phyloP scores from a whole-genome alignment of 2,888 invertebrate genomes.

The Bursaphelenchus okinawaensis region DNA sequence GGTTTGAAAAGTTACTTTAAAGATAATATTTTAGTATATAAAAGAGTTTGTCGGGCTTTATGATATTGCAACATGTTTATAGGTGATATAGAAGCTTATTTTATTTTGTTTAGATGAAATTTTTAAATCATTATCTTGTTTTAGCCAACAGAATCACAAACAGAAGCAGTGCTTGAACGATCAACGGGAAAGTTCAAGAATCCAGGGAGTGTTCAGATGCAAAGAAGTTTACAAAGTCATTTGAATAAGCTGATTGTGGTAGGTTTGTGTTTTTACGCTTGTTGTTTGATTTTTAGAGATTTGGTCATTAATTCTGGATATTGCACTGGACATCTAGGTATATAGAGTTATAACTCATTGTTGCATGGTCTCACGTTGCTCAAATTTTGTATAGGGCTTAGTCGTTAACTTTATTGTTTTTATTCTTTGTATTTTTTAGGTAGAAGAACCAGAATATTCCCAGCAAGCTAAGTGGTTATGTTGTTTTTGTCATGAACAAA shows the following conservation, averaged over 20 bases:
- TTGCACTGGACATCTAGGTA: too few relatives aligned
- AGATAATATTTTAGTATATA: background rate
- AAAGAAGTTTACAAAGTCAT: background rate
- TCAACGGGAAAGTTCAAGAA: background rate
- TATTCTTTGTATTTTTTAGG: constrained; percentile 3
- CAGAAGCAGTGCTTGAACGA: background rate
- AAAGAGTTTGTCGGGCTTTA: too few relatives aligned
- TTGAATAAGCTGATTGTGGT: constrained; percentile 10
- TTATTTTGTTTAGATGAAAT: too few relatives aligned
- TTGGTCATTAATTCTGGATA: too few relatives aligned
- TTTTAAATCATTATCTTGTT: too few relatives aligned
- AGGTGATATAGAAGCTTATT: too few relatives aligned
- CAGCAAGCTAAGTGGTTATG: constrained; percentile 10
- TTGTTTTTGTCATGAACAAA: constrained; percentile 14
- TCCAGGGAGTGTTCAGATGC: background rate
- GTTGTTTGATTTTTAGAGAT: background rate
- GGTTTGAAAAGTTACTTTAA: background rate
- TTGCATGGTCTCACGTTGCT: background rate
- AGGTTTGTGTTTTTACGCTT: background rate
- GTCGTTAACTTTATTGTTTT: background rate
- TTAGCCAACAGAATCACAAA: background rate
- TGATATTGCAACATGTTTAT: too few relatives aligned
- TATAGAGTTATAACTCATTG: background rate
- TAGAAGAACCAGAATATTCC: constrained; percentile 15
- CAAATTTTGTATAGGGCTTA: background rate